A percentile compares a stretch with the other conserved stretches of the same genome.
These are phyloP conservation scores for Labeo rohita DNA, from an alignment of 2,113 vertebrate species.

Conservation along the genomic window DNA sequence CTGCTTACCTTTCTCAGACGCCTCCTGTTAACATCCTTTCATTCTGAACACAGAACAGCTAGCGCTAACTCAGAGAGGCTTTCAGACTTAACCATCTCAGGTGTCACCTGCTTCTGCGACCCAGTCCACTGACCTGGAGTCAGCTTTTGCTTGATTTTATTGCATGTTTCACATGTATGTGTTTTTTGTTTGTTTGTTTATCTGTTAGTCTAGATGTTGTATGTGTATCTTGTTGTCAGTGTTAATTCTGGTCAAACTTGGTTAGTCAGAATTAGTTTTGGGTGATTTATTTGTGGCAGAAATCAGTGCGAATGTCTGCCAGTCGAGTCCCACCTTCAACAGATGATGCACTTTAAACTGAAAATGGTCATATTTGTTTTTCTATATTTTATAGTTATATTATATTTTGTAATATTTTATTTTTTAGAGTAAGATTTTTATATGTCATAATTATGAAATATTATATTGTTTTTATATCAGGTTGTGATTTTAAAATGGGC, in stretches of 20 bases:
- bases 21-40: background rate
- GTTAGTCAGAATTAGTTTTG: background rate
- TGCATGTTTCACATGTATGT: slow-evolving; percentile 24
- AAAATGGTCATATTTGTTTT: background rate
- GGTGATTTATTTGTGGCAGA: background rate
- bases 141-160: slow-evolving; percentile 29
- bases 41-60: slow-evolving; percentile 42
- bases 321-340: background rate
- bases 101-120: slow-evolving; percentile 35
- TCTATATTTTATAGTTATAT: background rate
- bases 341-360: background rate
- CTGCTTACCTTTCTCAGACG: background rate
- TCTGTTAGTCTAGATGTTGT: background rate
- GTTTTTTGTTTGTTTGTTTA: background rate
- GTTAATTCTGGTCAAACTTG: background rate
- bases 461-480: background rate
- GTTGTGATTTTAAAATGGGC: background rate
- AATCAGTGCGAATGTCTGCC: background rate
- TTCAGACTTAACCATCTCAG: slow-evolving; percentile 29
- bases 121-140: slow-evolving; percentile 28
- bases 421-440: background rate
- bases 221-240: background rate
- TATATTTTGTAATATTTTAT: too few species aligned
- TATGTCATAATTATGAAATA: background rate
- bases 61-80: slow-evolving; percentile 30